Base-by-base conservation (phyloP, 2,113 vertebrate genomes). In the Calyptomena viridis region DNA sequence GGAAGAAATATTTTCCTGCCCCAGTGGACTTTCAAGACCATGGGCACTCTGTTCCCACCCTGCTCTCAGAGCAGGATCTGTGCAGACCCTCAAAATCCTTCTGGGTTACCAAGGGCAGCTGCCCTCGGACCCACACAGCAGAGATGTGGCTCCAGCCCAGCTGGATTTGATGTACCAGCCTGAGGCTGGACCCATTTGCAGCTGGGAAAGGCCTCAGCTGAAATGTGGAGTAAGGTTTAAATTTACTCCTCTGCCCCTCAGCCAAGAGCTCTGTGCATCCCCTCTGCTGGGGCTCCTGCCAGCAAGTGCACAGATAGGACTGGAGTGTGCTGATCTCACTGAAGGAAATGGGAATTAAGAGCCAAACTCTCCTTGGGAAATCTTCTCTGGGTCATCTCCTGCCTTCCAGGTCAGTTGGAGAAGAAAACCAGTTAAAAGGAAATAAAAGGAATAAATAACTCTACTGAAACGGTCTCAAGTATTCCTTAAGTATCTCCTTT, bases 181-280 rank as follows among this genome's bases (percentile, higher is more conserved):
- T 15, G 22, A 60, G 71, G 60, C 75, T 2, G 0, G 49, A 6
- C 39, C 50, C 30, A 4, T 52, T 56, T 42, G 46, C 81, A 49
- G 42, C 72, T 83, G 60, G 50, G 76, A 92, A 28, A 90, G 5
- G 31, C 47, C 37, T 49, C 13, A 23, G 81, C 62, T 72, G 58
- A 53, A 72, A 50, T 10, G 35, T 22, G 17, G 5, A 40, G 11
- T 23, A 44, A 78, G 39, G 75, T 73, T 88, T 67, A 79, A 13
- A 74, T 69, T 66, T 46, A 13, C 17, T 56, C 14, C n/a, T 74
- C 44, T 3, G 1, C 24, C 37, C 40, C 60, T 11, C 12, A 27
- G 50, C 12, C 3, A 47, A 39, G 68, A 59, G 55, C 52, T 39
- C 52, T 5, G 40, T 2, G 18, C 0, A 0, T 20, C 49, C 47